Evolutionary conservation across 2,888 invertebrate genomes (phyloP).

Genomic region (Neria commutata): DNA sequence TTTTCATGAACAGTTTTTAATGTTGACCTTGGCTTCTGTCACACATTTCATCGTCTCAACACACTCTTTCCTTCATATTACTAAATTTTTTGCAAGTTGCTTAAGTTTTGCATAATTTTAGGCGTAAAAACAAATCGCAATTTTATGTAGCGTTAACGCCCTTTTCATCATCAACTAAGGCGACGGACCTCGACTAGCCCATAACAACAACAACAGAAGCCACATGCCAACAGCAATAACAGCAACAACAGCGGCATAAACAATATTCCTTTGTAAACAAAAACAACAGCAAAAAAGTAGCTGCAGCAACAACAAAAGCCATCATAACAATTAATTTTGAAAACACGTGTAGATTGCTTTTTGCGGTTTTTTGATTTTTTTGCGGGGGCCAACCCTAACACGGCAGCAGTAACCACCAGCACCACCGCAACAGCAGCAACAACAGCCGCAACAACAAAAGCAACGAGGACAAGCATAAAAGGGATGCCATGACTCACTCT

Average conservation of each 20-base stretch:
- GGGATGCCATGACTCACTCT: background rate
- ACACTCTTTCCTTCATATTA: too few species aligned
- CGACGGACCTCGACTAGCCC: background rate
- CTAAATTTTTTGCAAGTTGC: too few species aligned
- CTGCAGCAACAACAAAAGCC: slow-evolving; percentile 41
- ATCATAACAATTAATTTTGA: slow-evolving; percentile 53
- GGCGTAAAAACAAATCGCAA: slow-evolving; percentile 38
- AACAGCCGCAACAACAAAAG: slow-evolving; percentile 25
- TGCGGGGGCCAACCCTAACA: background rate
- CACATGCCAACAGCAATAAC: slow-evolving; percentile 26
- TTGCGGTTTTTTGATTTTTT: slow-evolving; percentile 39
- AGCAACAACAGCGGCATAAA: slow-evolving; percentile 10
- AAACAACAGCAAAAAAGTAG: background rate
- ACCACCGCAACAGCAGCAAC: slow-evolving; percentile 3
- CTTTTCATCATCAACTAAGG: background rate
- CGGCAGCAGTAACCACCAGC: slow-evolving; percentile 9
- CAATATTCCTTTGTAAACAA: slow-evolving; percentile 18
- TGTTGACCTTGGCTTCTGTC: too few species aligned
- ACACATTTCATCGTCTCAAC: too few species aligned
- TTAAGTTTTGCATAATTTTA: slow-evolving; percentile 50
- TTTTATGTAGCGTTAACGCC: background rate
- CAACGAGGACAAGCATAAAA: background rate
- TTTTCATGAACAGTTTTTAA: too few species aligned
- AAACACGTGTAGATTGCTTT: slow-evolving; percentile 57
- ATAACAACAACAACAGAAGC: background rate